These are phyloP conservation scores for Accipiter cooperii DNA, from an alignment of 2,113 vertebrate genomes.

Conservation along the genomic window DNA sequence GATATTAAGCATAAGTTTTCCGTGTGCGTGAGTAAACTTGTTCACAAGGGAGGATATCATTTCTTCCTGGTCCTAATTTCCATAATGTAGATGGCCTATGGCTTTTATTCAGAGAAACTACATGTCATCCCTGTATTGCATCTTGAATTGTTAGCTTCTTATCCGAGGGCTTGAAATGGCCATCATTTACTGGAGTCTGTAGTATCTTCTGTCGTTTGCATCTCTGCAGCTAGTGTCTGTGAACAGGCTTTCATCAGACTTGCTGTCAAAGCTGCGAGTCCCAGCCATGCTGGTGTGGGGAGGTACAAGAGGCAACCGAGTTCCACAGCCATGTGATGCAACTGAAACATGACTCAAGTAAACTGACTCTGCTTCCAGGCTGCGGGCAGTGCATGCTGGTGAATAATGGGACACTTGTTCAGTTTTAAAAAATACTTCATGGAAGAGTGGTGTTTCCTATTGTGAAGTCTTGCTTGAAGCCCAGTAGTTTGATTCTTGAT, in stretches of 20 bases:
- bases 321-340: background rate
- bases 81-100: constrained; percentile 20
- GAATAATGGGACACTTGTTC: background rate
- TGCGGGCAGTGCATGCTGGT: background rate
- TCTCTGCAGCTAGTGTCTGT: background rate
- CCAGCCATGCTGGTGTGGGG: background rate
- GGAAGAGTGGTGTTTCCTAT: fast-evolving
- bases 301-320: background rate
- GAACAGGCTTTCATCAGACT: background rate
- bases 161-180: background rate
- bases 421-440: fast-evolving
- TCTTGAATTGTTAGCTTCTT: background rate
- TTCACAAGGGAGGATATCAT: constrained; percentile 48
- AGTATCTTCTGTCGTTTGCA: background rate
- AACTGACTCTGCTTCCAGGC: background rate
- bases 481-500: background rate
- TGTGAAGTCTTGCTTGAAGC: background rate
- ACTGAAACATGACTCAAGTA: background rate
- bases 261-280: background rate
- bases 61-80: constrained; percentile 45
- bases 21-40: constrained; percentile 42
- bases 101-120: background rate
- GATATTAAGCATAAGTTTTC: constrained; percentile 53
- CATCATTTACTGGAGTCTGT: background rate
- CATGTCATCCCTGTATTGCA: background rate